Evolutionary conservation across 2,888 invertebrate genomes (phyloP), one percentile per base, ranked within the genome.

Genomic region (Drosophila prostipennis): DNA sequence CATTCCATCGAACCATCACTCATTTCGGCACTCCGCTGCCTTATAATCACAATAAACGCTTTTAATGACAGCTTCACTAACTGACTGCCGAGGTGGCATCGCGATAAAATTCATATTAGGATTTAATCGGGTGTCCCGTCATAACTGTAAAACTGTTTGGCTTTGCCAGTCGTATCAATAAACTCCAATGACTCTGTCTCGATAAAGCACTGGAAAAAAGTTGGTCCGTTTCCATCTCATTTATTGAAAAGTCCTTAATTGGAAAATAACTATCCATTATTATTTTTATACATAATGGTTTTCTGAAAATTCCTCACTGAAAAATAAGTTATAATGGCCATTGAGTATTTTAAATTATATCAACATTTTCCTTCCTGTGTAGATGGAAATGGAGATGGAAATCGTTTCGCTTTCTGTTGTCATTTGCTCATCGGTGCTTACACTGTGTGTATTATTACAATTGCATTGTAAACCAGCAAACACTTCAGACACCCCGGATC

Each of bases 71-170:
- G 71, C 68, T 76, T 58, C 71, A 51, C 73, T 51, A 74, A 68
- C 54, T 72, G 69, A 68, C 79, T 68, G 19, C 16, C 16, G 59
- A 54, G 52, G 57, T 57, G 52, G 29, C 36, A 53, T 52, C 56
- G 63, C 65, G 70, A 84, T 85, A 82, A 88, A 86, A 77, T 70
- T 67, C 78, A 76, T 80, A 84, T 87, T 86, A 80, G 78, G 72
- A 79, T 77, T 82, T 80, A 87, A 88, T 79, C 79, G 82, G 70
- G 74, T 84, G 82, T 82, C 82, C 77, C 79, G 77, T 64, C 69
- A 63, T 74, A 76, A 77, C 74, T 75, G 55, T 72, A 64, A 72
- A 77, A 74, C 74, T 65, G 64, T 72, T 58, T 52, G 61, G 64
- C 67, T 77, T 72, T 72, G 61, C 75, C 59, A 72, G 63, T 65